Conservation (phyloP, 2,888 invertebrate genomes). For the Lycocerus yunnanus region DNA sequence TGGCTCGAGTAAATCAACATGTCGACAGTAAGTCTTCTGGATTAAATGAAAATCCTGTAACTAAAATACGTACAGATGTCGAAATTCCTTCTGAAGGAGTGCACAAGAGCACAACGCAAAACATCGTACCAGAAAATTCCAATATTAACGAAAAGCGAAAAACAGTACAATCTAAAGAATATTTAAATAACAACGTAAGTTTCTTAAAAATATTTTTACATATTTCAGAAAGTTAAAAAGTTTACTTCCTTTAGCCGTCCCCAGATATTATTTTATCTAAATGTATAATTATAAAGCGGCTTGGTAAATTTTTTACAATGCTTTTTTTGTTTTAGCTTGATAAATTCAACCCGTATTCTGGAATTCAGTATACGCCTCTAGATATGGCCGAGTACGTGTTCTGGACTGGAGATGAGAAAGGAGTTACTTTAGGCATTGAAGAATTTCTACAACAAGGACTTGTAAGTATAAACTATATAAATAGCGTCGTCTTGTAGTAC, state of each 20-base stretch:
- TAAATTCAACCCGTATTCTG: conserved; percentile 57
- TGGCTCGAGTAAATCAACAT: conserved; percentile 52
- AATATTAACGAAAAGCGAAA: conserved; percentile 40
- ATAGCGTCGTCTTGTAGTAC: neutral
- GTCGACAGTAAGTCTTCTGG: conserved; percentile 43
- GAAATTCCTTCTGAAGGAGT: conserved; percentile 63
- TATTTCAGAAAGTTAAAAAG: neutral
- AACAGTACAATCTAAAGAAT: conserved; percentile 58
- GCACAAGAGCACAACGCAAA: conserved; percentile 60
- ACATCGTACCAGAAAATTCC: conserved; percentile 39
- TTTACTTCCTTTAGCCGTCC: neutral
- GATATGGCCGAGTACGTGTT: conserved; percentile 85
- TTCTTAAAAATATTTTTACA: neutral
- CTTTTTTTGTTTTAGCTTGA: conserved; percentile 58
- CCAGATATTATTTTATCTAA: neutral
- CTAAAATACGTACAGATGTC: conserved; percentile 60
- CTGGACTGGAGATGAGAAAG: conserved; percentile 81
- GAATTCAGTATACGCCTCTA: conserved; percentile 73
- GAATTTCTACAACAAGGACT: conserved; percentile 77
- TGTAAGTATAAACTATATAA: conserved; percentile 57
- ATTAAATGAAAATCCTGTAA: conserved; percentile 54
- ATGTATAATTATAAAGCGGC: conserved; percentile 7
- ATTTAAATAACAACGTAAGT: conserved; percentile 59
- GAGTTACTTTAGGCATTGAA: conserved; percentile 76
- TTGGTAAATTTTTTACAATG: conserved; percentile 8